These are phyloP conservation scores for Acanthopagrus latus DNA, from an alignment of 2,797 vertebrate genomes.

Conservation along the genomic window DNA sequence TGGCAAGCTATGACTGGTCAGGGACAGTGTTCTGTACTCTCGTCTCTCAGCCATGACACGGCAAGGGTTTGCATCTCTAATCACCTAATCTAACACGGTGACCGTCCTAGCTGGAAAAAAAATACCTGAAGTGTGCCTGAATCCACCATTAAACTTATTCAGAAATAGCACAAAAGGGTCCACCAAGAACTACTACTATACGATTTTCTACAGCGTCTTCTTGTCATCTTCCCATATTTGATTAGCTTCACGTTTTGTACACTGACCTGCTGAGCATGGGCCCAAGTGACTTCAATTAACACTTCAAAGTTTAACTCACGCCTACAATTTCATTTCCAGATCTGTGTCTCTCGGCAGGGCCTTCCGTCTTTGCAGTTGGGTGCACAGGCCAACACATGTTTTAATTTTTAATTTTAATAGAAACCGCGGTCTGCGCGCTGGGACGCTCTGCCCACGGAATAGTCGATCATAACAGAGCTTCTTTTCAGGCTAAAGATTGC, in stretches of 20 bases:
- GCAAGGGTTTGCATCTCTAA: no score
- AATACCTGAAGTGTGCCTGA: neutral
- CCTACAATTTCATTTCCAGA: constrained; percentile 10
- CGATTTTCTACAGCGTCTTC: neutral
- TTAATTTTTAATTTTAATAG: constrained; percentile 36
- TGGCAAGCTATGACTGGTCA: no score
- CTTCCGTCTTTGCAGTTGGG: constrained; percentile 36
- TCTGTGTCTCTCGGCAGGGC: constrained; percentile 15
- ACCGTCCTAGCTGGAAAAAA: neutral
- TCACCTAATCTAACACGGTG: neutral
- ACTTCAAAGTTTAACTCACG: constrained; percentile 19
- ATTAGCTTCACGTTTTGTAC: neutral
- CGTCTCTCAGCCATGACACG: no score
- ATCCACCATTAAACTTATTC: neutral
- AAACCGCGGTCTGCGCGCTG: constrained; percentile 40
- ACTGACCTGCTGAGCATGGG: constrained; percentile 11
- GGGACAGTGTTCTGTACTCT: no score
- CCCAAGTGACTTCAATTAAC: constrained; percentile 33
- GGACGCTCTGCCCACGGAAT: constrained; percentile 30
- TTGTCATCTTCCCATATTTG: neutral
- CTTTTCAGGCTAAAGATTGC: constrained; percentile 38
- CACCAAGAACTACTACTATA: neutral
- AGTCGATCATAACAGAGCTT: constrained; percentile 32
- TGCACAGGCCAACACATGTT: constrained; percentile 18
- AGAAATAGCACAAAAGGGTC: neutral